phyloP scores from a whole-genome alignment of 2,888 invertebrate genomes.

The Schizaphis graminum region DNA sequence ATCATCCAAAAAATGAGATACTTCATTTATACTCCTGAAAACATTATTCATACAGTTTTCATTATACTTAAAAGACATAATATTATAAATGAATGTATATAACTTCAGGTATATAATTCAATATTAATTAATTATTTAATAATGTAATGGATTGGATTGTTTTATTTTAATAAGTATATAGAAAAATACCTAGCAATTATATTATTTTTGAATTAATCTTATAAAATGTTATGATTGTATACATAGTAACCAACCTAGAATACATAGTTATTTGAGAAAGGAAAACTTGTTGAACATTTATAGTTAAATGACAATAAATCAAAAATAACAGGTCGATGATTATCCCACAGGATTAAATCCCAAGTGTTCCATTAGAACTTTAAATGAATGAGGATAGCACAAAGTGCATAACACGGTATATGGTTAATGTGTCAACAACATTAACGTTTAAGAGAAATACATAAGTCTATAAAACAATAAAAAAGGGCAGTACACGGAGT shows the following conservation, averaged over 20 bases:
- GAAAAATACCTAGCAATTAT: slow-evolving; percentile 43
- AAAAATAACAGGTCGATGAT: neutral
- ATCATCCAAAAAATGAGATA: slow-evolving; percentile 80
- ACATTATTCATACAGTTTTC: slow-evolving; percentile 67
- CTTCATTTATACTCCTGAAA: slow-evolving; percentile 78
- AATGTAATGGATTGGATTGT: neutral
- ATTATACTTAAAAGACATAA: neutral
- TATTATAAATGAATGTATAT: neutral
- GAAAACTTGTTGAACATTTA: neutral
- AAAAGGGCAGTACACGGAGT: neutral
- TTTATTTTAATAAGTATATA: neutral
- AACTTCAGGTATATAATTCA: neutral
- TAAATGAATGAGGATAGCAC: neutral
- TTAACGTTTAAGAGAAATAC: neutral
- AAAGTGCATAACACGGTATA: neutral
- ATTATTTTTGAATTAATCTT: neutral
- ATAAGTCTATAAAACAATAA: neutral
- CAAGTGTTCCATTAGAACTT: neutral
- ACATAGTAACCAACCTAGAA: neutral
- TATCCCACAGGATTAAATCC: neutral
- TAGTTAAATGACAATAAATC: neutral
- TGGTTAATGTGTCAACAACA: neutral
- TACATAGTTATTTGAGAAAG: neutral
- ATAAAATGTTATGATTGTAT: neutral
- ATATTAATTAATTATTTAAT: neutral